Evolutionary conservation across 1,140 invertebrate species (phyloP).

Genomic region (Chymomyza costata): DNA sequence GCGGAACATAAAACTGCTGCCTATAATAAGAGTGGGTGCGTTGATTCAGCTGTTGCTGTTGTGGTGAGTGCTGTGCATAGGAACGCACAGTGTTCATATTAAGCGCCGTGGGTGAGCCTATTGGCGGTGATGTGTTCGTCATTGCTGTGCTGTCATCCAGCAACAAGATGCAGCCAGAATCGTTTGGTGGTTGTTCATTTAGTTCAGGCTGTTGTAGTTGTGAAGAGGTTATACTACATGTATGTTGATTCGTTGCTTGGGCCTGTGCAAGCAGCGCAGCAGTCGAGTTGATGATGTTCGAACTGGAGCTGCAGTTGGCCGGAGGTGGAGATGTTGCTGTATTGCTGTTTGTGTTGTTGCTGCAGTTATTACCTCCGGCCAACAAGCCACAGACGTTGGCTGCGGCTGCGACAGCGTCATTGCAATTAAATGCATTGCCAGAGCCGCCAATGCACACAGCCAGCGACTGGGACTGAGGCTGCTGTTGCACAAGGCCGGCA

Average conservation of each 20-base stretch:
- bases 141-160: conserved; percentile 12
- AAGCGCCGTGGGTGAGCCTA: background rate
- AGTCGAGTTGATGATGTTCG: conserved; percentile 15
- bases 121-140: background rate
- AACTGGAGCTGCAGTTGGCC: conserved; percentile 33
- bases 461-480: conserved; percentile 27
- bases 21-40: conserved; percentile 46
- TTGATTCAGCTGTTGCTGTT: conserved; percentile 20
- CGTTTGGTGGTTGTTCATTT: conserved; percentile 12
- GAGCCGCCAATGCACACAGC: conserved; percentile 21
- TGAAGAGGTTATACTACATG: conserved; percentile 67
- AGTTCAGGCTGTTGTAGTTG: conserved; percentile 60
- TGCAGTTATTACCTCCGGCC: conserved; percentile 43
- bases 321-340: conserved; percentile 9
- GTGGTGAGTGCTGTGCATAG: conserved; percentile 26
- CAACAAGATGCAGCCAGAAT: background rate
- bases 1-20: conserved; percentile 71
- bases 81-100: background rate
- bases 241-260: conserved; percentile 51
- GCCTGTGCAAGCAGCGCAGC: conserved; percentile 28
- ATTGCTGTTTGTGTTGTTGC: conserved; percentile 6
- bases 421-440: conserved; percentile 29
- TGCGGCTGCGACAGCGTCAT: conserved; percentile 22
- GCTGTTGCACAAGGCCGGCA: conserved; percentile 67
- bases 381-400: conserved; percentile 50